Base-by-base conservation (phyloP, 64 coral and sea anemone species). In the Dendronephthya gigantea region DNA sequence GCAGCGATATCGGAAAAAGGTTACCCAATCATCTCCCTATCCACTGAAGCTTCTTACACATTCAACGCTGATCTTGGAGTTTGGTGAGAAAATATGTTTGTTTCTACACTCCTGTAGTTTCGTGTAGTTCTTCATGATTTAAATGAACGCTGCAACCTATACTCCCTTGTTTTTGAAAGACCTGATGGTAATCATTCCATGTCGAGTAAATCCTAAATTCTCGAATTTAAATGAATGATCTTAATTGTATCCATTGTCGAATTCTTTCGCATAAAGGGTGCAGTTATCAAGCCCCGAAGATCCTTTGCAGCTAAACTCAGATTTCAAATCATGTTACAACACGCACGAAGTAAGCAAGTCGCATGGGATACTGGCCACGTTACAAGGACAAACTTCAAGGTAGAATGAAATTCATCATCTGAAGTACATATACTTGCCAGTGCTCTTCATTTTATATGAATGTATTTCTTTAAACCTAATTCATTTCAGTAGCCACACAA, bases 351-450 rank as follows among this genome's bases (percentile, higher is more conserved):
- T 90, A 22, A 84, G 88, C 48, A 86, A 93, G 34, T 65, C 87
- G 1, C 88, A 92, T 81, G 95, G 95, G 16, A 92, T 92, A 16
- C 88, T 98, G 0, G 84, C 92, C 1, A 90, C 92, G 45, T 88
- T 98, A 3, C 95, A 93, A 49, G 95, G 95, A 33, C 92, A 98
- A 25, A 90, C 48, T 33, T 91, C 95, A 10, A 98, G 95, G 95
- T 98, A 69, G 1, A 47, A 12, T 35, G 15, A 35, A 45, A 23
- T 4, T 7, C 23, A 17, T n/a, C n/a, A n/a, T n/a, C n/a, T n/a
- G n/a, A n/a, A n/a, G n/a, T n/a, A n/a, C n/a, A n/a, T n/a, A n/a
- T n/a, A n/a, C n/a, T n/a, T n/a, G n/a, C n/a, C n/a, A n/a, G n/a
- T n/a, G n/a, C n/a, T n/a, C n/a, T n/a, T n/a, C n/a, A n/a, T n/a